Conservation (phyloP, 2,888 invertebrate species). For the Dilophus febrilis region DNA sequence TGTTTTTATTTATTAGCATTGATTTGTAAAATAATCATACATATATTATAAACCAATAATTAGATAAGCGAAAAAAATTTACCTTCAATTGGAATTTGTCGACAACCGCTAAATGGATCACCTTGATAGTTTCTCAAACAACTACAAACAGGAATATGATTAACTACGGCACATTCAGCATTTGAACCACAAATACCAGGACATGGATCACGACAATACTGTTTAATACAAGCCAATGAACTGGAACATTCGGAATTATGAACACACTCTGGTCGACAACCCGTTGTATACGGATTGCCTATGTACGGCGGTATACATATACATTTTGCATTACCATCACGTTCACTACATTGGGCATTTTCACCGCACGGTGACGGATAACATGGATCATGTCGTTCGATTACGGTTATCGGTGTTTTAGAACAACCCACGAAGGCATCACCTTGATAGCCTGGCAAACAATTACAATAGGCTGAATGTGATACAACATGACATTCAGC, state of each 20-base stretch:
- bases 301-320: slow-evolving; percentile 76
- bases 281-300: slow-evolving; percentile 71
- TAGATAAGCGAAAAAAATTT: too few species aligned
- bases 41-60: not conserved
- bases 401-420: slow-evolving; percentile 29
- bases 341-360: slow-evolving; percentile 59
- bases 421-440: slow-evolving; percentile 73
- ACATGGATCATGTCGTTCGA: slow-evolving; percentile 42
- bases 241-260: slow-evolving; percentile 65
- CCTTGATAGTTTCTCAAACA: slow-evolving; percentile 62
- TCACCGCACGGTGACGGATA: slow-evolving; percentile 69
- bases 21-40: not conserved
- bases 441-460: slow-evolving; percentile 57
- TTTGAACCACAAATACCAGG: slow-evolving; percentile 68
- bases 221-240: slow-evolving; percentile 60
- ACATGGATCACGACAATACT: slow-evolving; percentile 75
- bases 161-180: slow-evolving; percentile 64
- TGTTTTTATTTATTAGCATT: slow-evolving; percentile 8
- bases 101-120: slow-evolving; percentile 68
- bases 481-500: slow-evolving; percentile 64
- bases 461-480: slow-evolving; percentile 67
- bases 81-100: slow-evolving; percentile 38
- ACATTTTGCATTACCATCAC: slow-evolving; percentile 53
- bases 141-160: slow-evolving; percentile 68
- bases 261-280: slow-evolving; percentile 73